A percentile compares a stretch with the other conserved stretches of the same genome.
Evolutionary conservation across 2,888 invertebrate species (phyloP).

Genomic region (Osedax frankpressi): DNA sequence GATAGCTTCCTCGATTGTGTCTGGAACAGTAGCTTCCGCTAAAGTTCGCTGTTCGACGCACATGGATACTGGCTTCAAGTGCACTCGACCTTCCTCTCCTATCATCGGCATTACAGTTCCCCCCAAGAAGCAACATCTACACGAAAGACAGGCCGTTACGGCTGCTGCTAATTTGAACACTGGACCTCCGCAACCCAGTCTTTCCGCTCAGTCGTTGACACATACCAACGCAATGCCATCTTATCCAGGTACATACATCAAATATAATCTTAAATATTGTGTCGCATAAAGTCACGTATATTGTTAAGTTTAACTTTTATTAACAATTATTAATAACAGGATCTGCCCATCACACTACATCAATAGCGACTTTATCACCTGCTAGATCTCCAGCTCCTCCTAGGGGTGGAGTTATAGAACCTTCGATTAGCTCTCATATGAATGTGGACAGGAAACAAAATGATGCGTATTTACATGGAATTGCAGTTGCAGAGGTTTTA

Average conservation of each 20-base stretch:
- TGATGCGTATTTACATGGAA: neutral
- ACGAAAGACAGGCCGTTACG: too few species aligned
- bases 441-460: neutral
- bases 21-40: slow-evolving; percentile 1
- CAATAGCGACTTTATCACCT: neutral
- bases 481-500: neutral
- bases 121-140: neutral
- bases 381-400: neutral
- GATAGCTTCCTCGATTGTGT: neutral
- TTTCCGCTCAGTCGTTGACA: neutral
- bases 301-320: too few species aligned
- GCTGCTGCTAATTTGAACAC: neutral
- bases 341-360: neutral
- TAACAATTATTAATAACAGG: neutral
- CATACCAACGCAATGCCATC: neutral
- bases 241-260: neutral
- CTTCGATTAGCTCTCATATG: neutral
- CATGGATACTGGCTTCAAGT: neutral
- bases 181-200: neutral
- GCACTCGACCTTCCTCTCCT: neutral
- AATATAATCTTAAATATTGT: too few species aligned
- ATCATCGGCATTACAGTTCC: neutral
- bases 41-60: neutral
- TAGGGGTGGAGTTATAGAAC: neutral
- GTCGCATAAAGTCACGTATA: too few species aligned